Evolutionary conservation across 1,140 invertebrate species (phyloP).

Genomic region (Diploscapter pachys): DNA sequence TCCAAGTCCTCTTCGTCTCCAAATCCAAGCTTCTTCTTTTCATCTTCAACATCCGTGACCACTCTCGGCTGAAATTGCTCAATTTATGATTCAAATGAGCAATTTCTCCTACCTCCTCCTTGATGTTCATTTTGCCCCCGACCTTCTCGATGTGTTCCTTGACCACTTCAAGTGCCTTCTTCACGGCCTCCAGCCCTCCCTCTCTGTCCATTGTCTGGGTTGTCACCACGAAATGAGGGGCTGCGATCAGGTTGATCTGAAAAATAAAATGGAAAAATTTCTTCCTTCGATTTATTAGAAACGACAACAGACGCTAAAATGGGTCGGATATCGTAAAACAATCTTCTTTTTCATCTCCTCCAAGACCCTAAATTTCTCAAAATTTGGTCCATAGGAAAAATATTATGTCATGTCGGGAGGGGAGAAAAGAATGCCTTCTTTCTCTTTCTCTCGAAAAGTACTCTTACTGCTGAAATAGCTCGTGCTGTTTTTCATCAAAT

Average conservation of each 20-base stretch:
- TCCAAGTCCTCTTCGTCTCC: conserved; percentile 1
- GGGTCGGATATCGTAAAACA: no score
- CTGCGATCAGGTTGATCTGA: conserved; percentile 93
- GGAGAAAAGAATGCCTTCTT: background rate
- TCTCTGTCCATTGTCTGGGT: conserved; percentile 89
- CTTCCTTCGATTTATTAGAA: no score
- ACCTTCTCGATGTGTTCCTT: conserved; percentile 74
- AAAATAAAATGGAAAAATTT: conserved; percentile 16
- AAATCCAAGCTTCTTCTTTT: conserved; percentile 11
- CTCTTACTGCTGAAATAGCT: background rate
- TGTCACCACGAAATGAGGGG: conserved; percentile 96
- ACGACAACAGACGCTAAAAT: no score
- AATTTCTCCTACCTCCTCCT: conserved; percentile 77
- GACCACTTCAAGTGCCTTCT: conserved; percentile 83
- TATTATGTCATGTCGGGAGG: background rate
- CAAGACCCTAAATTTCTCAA: no score
- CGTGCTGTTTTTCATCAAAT: no score
- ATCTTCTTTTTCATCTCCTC: no score
- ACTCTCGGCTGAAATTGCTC: conserved; percentile 5
- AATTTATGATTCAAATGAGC: background rate
- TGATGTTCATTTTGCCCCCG: conserved; percentile 87
- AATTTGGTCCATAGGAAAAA: no score
- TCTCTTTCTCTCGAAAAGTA: background rate
- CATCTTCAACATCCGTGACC: conserved; percentile 12
- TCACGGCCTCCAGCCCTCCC: conserved; percentile 82